These are phyloP conservation scores for Spheniscus humboldti DNA, from an alignment of 2,797 vertebrate genomes.

Conservation along the genomic window DNA sequence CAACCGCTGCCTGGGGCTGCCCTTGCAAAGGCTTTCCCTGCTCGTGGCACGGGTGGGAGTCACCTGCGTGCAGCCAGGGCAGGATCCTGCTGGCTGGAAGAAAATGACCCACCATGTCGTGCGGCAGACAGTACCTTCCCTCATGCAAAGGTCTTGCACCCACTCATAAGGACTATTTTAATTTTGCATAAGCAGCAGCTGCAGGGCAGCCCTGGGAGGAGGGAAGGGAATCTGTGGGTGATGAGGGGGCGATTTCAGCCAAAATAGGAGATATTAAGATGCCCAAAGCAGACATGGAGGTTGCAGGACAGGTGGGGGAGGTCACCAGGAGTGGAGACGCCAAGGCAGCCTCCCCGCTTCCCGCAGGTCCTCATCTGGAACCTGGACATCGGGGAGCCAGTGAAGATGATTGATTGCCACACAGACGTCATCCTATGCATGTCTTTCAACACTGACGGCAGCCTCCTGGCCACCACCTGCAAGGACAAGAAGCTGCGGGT, in stretches of 20 bases:
- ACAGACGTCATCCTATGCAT: slow-evolving; percentile 93
- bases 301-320: background rate
- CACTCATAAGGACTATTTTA: accelerated
- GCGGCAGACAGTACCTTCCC: background rate
- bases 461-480: slow-evolving; percentile 93
- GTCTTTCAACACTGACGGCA: slow-evolving; percentile 96
- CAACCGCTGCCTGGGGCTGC: background rate
- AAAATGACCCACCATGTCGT: accelerated
- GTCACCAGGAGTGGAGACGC: background rate
- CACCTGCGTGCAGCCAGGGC: background rate
- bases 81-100: background rate
- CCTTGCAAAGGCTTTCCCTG: accelerated
- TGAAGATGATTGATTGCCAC: slow-evolving; percentile 99
- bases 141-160: background rate
- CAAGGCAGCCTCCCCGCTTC: background rate
- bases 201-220: no score
- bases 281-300: accelerated
- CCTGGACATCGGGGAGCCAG: slow-evolving; percentile 91
- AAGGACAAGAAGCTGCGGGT: slow-evolving; percentile 94
- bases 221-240: background rate
- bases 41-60: accelerated
- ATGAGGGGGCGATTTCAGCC: accelerated
- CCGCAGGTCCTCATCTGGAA: slow-evolving; percentile 96
- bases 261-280: background rate
- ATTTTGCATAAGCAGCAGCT: background rate